A percentile compares a stretch with the other conserved stretches of the same genome.
These are phyloP conservation scores for Bambusicola thoracicus DNA, from an alignment of 2,113 vertebrate species.

Conservation along the genomic window DNA sequence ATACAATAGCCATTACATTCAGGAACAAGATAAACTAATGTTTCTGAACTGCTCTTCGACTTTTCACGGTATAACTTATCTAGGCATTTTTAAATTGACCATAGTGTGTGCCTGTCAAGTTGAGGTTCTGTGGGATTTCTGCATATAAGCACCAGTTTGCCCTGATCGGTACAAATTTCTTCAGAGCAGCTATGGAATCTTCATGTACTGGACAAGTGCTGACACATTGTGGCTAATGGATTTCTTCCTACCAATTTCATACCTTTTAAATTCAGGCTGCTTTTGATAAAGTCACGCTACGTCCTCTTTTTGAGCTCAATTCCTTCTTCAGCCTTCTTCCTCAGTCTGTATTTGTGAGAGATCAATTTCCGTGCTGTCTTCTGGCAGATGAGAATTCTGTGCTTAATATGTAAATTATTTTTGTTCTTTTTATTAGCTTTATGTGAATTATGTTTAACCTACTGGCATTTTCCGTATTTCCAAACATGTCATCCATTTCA, in stretches of 20 bases:
- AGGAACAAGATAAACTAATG: not conserved
- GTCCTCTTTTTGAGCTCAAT: constrained; percentile 3
- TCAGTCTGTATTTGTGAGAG: not conserved
- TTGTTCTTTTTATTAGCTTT: constrained; percentile 44
- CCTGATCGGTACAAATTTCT: not conserved
- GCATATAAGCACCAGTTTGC: not conserved
- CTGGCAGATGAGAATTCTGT: constrained; percentile 24
- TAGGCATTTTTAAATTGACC: not conserved
- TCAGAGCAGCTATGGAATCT: not conserved
- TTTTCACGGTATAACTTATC: not conserved
- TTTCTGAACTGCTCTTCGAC: constrained; percentile 1
- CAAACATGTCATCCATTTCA: constrained; percentile 37
- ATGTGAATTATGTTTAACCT: constrained; percentile 58
- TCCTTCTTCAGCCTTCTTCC: constrained; percentile 13
- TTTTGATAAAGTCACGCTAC: not conserved
- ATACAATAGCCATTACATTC: not conserved
- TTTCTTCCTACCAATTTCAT: constrained; percentile 12
- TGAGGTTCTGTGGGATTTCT: constrained; percentile 30
- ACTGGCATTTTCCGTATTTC: not conserved
- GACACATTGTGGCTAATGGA: constrained; percentile 27
- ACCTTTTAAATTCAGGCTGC: constrained; percentile 22
- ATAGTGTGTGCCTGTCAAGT: not conserved
- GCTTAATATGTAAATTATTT: constrained; percentile 66
- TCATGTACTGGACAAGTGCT: not conserved
- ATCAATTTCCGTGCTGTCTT: constrained; percentile 43